Conservation (phyloP, 2,888 invertebrate species). For the Pecten maximus region DNA sequence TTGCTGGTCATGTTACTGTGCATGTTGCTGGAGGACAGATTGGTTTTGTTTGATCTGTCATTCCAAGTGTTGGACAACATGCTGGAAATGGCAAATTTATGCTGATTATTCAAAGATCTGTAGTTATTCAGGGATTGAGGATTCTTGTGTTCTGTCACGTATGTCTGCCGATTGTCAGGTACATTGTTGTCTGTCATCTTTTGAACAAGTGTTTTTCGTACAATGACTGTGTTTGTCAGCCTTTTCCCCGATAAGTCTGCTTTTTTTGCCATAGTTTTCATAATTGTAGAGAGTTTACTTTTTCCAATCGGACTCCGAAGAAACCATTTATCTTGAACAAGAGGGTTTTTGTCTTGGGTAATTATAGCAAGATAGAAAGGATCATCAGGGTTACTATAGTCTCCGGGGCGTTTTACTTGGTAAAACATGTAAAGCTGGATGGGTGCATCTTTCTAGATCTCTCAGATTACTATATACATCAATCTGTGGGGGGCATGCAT, state of each 20-base stretch:
- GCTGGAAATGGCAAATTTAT: slow-evolving; percentile 41
- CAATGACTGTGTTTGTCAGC: slow-evolving; percentile 40
- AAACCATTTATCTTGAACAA: slow-evolving; percentile 37
- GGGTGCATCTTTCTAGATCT: slow-evolving; percentile 37
- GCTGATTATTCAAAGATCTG: slow-evolving; percentile 33
- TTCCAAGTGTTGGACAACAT: slow-evolving; percentile 28
- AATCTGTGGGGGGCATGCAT: slow-evolving; percentile 25
- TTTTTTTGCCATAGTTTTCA: slow-evolving; percentile 37
- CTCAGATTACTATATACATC: slow-evolving; percentile 36
- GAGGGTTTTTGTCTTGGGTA: slow-evolving; percentile 30
- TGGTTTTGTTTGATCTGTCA: not conserved
- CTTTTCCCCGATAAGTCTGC: slow-evolving; percentile 2
- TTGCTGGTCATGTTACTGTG: not conserved
- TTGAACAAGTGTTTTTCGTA: slow-evolving; percentile 45
- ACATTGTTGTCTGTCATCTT: slow-evolving; percentile 48
- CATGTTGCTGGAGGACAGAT: not conserved
- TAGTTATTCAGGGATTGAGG: slow-evolving; percentile 39
- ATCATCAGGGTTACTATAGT: slow-evolving; percentile 37
- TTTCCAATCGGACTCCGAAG: slow-evolving; percentile 21
- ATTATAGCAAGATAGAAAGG: slow-evolving; percentile 41
- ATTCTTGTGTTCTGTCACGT: slow-evolving; percentile 47
- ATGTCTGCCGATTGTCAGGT: slow-evolving; percentile 36
- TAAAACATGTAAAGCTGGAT: slow-evolving; percentile 40
- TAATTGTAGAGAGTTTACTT: slow-evolving; percentile 35
- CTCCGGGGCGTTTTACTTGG: slow-evolving; percentile 36